Evolutionary conservation across 2,797 vertebrate genomes (phyloP).

Genomic region (Craterocephalus amniculus): DNA sequence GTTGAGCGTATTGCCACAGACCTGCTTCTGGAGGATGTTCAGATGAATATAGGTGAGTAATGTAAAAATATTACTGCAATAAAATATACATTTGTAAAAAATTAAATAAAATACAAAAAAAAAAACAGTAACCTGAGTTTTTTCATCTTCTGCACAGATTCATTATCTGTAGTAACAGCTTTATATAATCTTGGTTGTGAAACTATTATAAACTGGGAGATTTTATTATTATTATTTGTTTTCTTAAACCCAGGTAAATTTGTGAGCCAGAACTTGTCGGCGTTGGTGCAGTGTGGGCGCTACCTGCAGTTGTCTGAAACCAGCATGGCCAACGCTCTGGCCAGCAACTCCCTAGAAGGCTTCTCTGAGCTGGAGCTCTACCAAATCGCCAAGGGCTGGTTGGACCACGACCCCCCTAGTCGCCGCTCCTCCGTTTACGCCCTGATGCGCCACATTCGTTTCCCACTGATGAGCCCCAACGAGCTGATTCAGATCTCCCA

Average conservation of each 20-base stretch:
- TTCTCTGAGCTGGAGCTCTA: constrained; percentile 85
- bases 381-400: constrained; percentile 79
- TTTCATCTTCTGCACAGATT: not conserved
- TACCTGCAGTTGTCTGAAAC: constrained; percentile 79
- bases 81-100: not conserved
- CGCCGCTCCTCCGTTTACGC: constrained; percentile 66
- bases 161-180: not conserved
- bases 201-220: too few relatives aligned
- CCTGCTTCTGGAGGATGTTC: constrained; percentile 81
- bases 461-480: constrained; percentile 83
- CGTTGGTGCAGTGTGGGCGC: constrained; percentile 69
- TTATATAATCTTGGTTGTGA: not conserved
- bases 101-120: too few relatives aligned
- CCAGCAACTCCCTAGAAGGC: constrained; percentile 79
- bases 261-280: constrained; percentile 80
- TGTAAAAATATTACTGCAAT: not conserved
- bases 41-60: constrained; percentile 69
- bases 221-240: not conserved
- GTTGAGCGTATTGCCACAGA: constrained; percentile 82
- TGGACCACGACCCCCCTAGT: constrained; percentile 64
- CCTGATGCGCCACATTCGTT: constrained; percentile 84
- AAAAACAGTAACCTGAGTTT: not conserved
- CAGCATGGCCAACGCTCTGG: constrained; percentile 76
- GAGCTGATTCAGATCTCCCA: constrained; percentile 87
- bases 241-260: constrained; percentile 65